phyloP scores from a whole-genome alignment of 2,797 vertebrate genomes.

The Oreochromis grahami region DNA sequence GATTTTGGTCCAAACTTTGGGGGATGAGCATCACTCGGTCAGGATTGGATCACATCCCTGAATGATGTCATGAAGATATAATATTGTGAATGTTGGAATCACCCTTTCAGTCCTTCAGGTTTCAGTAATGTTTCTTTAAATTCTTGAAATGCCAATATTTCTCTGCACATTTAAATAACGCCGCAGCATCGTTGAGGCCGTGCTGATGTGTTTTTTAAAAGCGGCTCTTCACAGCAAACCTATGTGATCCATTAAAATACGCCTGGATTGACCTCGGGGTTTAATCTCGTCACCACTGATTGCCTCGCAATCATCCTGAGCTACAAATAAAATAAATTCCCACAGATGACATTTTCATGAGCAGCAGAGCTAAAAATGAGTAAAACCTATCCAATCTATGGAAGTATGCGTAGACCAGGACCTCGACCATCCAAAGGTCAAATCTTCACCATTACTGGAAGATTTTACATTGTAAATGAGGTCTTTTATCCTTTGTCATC shows the following conservation, averaged over 20 bases:
- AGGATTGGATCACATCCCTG: neutral
- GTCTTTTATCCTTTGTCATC: neutral
- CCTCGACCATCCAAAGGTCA: neutral
- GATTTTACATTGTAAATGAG: neutral
- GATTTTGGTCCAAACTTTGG: neutral
- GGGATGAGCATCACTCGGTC: neutral
- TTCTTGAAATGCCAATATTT: neutral
- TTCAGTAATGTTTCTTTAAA: neutral
- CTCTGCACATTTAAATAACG: neutral
- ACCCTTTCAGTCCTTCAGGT: neutral
- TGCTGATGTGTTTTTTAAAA: neutral
- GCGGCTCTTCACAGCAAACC: neutral
- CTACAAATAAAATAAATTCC: neutral
- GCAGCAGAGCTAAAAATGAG: neutral
- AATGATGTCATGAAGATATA: neutral
- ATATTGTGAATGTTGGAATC: neutral
- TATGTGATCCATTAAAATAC: neutral
- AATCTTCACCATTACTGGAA: neutral
- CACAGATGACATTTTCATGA: neutral
- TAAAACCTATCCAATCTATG: neutral
- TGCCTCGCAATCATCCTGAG: neutral
- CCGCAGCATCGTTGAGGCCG: accelerated
- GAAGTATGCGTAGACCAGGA: accelerated
- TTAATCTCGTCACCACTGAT: neutral
- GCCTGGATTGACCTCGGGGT: neutral